Evolutionary conservation across 2,797 vertebrate genomes (phyloP).

Genomic region (Diplodus sargus): DNA sequence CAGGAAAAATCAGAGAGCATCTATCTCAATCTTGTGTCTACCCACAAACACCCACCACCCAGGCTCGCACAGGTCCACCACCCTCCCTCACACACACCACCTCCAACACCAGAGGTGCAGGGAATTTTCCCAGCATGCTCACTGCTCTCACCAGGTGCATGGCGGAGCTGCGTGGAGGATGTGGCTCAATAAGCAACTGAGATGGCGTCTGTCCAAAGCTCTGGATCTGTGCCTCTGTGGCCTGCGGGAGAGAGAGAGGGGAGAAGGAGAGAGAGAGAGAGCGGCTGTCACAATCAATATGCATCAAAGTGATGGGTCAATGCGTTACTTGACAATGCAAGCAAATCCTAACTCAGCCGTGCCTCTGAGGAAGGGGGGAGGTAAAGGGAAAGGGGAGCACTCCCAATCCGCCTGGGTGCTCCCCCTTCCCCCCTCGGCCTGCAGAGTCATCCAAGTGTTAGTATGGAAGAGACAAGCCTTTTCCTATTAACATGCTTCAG

Average conservation of each 20-base stretch:
- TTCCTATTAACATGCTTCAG: constrained; percentile 95
- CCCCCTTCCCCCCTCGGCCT: constrained; percentile 86
- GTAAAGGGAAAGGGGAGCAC: constrained; percentile 82
- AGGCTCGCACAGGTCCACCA: constrained; percentile 37
- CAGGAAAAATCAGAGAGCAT: constrained; percentile 16
- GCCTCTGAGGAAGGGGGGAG: constrained; percentile 74
- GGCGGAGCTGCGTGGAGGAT: constrained; percentile 99
- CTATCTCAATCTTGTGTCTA: constrained; percentile 15
- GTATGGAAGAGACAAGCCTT: constrained; percentile 96
- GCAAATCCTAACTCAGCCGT: constrained; percentile 94
- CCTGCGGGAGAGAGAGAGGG: constrained; percentile 86
- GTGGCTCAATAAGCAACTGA: constrained; percentile 99
- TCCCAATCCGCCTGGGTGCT: constrained; percentile 88
- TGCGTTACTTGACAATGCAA: constrained; percentile 92
- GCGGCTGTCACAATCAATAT: constrained; percentile 93
- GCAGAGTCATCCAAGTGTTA: constrained; percentile 96
- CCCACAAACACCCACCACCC: constrained; percentile 33
- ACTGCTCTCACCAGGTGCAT: constrained; percentile 98
- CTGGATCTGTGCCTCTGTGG: constrained; percentile 97
- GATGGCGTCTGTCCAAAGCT: constrained; percentile 99
- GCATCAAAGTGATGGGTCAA: constrained; percentile 94
- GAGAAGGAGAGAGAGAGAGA: constrained; percentile 64
- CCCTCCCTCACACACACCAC: constrained; percentile 32
- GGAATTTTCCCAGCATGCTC: constrained; percentile 79
- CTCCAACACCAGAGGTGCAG: constrained; percentile 57